A percentile compares a stretch with the other conserved stretches of the same genome.
Evolutionary conservation across 2,113 vertebrate genomes (phyloP).

Genomic region (Pampusana beccarii): DNA sequence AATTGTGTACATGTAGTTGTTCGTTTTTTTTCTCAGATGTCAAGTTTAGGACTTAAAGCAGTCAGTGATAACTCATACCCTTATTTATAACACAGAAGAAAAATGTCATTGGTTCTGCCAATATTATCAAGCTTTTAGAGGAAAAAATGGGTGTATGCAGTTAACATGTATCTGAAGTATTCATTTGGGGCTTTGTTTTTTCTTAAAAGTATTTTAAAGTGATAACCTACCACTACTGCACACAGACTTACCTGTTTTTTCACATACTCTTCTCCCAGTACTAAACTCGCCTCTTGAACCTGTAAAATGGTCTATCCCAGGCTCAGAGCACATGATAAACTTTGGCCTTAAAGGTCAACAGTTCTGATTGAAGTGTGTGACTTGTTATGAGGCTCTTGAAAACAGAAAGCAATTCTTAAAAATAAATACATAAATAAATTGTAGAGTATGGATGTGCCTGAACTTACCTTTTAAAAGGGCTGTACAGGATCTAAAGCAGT

Average conservation of each 20-base stretch:
- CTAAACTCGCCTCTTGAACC: background rate
- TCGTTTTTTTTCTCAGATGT: background rate
- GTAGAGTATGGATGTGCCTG: background rate
- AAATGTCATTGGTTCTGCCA: rapidly evolving
- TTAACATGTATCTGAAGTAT: background rate
- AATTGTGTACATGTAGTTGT: background rate
- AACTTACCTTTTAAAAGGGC: background rate
- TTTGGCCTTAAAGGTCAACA: background rate
- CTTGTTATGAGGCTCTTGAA: background rate
- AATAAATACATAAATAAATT: background rate
- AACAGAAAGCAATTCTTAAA: background rate
- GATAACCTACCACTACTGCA: background rate
- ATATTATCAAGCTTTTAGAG: background rate
- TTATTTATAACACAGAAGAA: background rate
- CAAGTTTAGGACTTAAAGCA: background rate
- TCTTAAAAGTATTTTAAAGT: background rate
- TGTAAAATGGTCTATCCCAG: background rate
- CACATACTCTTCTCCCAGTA: background rate
- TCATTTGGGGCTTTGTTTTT: rapidly evolving
- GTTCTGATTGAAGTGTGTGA: background rate
- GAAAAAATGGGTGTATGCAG: background rate
- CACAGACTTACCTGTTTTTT: background rate
- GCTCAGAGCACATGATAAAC: background rate
- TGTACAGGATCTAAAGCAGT: background rate
- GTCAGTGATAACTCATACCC: background rate